Conservation (phyloP, 1,140 invertebrate species). For the Dendroctonus ponderosae region DNA sequence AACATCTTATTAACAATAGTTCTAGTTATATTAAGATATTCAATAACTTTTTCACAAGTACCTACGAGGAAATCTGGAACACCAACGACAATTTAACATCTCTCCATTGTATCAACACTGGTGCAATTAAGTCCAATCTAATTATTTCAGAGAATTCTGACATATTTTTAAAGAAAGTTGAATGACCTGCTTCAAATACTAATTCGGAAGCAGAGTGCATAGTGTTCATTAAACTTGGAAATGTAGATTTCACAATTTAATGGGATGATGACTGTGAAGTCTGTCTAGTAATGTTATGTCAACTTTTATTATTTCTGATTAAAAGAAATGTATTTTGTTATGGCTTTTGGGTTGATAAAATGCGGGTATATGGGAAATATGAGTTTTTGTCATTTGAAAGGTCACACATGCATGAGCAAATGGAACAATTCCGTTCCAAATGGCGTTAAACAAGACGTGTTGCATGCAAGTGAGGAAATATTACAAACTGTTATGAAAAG, state of each 20-base stretch:
- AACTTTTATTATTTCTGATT: conserved; percentile 5
- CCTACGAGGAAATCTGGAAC: too few relatives aligned
- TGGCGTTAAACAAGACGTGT: too few relatives aligned
- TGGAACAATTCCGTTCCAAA: too few relatives aligned
- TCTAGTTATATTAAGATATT: too few relatives aligned
- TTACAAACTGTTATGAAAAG: too few relatives aligned
- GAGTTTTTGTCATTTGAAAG: too few relatives aligned
- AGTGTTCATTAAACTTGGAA: conserved; percentile 9
- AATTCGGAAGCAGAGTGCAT: background rate
- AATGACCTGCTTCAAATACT: conserved; percentile 4
- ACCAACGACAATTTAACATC: background rate
- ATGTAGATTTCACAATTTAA: conserved; percentile 14
- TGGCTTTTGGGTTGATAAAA: too few relatives aligned
- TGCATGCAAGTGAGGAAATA: too few relatives aligned
- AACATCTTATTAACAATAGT: too few relatives aligned
- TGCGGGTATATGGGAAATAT: too few relatives aligned
- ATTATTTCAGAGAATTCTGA: conserved; percentile 5
- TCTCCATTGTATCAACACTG: background rate
- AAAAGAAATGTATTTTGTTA: conserved; percentile 1
- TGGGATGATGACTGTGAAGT: conserved; percentile 6
- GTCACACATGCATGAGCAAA: too few relatives aligned
- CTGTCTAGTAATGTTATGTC: background rate
- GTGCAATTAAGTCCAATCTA: conserved; percentile 3
- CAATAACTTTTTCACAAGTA: too few relatives aligned
- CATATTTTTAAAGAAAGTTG: conserved; percentile 12